phyloP scores from a whole-genome alignment of 2,888 invertebrate species.

The Gari tellinella region DNA sequence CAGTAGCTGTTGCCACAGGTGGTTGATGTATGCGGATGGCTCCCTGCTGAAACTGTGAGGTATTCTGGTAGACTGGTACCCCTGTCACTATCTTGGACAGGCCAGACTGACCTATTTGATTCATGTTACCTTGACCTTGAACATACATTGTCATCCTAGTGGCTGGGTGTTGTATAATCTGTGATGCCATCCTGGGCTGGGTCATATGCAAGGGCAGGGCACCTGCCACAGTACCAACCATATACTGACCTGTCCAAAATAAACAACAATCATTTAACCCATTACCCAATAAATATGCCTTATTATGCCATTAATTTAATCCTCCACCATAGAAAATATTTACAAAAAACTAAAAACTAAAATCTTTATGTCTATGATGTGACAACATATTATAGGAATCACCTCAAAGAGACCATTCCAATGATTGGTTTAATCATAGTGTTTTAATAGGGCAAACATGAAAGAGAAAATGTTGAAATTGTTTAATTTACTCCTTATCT shows the following conservation, averaged over 20 bases:
- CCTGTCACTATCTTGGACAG: conserved; percentile 26
- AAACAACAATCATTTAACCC: too few species aligned
- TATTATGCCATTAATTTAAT: too few species aligned
- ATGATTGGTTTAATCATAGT: too few species aligned
- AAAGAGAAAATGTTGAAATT: too few species aligned
- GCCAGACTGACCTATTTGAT: background rate
- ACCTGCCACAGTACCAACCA: conserved; percentile 10
- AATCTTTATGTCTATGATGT: too few species aligned
- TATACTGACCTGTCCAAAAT: conserved; percentile 3
- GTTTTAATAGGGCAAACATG: too few species aligned
- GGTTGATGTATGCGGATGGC: background rate
- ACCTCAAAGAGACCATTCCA: too few species aligned
- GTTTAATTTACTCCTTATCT: too few species aligned
- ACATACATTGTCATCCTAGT: conserved; percentile 24
- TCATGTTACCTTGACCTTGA: conserved; percentile 4
- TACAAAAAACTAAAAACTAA: too few species aligned
- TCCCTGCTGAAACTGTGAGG: conserved; percentile 4
- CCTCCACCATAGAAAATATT: too few species aligned
- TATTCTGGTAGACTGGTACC: conserved; percentile 26
- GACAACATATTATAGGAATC: too few species aligned
- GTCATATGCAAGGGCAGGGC: background rate
- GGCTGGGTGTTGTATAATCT: conserved; percentile 16
- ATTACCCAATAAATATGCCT: too few species aligned
- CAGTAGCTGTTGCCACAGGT: conserved; percentile 1
- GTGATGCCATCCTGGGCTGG: conserved; percentile 20